phyloP scores from a whole-genome alignment of 2,113 vertebrate genomes.

The Cercocebus atys region DNA sequence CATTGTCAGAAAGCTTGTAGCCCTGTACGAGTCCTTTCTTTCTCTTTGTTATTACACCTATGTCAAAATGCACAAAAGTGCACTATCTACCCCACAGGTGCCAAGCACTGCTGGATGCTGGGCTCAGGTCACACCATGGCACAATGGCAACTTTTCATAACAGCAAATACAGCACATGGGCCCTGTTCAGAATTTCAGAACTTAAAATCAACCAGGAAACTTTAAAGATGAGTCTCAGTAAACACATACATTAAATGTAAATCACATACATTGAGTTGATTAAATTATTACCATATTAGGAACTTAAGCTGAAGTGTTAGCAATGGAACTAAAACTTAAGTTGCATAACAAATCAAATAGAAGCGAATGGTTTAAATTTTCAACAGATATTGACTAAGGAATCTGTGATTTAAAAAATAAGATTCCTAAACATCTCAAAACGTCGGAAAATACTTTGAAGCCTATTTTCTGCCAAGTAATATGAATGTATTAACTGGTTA shows the following conservation, averaged over 20 bases:
- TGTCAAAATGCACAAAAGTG: background rate
- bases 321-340: background rate
- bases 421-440: background rate
- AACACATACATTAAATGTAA: background rate
- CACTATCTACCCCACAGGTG: fast-evolving
- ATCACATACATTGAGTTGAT: background rate
- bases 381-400: background rate
- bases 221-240: background rate
- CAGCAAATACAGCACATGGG: background rate
- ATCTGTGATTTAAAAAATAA: background rate
- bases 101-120: fast-evolving
- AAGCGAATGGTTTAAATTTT: background rate
- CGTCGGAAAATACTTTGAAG: background rate
- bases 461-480: background rate
- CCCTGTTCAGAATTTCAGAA: background rate
- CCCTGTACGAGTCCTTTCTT: background rate
- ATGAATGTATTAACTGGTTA: background rate
- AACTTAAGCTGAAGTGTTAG: background rate
- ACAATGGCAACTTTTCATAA: background rate
- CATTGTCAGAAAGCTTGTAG: background rate
- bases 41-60: background rate
- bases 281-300: background rate
- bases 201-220: background rate
- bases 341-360: background rate
- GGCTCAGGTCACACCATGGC: fast-evolving